Conservation (phyloP, 2,797 vertebrate genomes). For the Anniella stebbinsi region DNA sequence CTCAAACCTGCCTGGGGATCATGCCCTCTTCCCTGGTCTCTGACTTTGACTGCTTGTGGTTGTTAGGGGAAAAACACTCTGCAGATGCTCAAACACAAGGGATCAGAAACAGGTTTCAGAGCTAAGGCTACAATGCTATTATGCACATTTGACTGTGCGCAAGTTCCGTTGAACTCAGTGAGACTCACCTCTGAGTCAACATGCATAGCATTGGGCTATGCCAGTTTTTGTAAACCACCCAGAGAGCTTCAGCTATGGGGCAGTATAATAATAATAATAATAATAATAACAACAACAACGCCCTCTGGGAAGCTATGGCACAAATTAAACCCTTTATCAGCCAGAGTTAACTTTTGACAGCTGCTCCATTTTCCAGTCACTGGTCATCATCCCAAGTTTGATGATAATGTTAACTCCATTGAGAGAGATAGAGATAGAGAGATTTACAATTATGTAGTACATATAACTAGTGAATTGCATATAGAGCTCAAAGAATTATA, state of each 20-base stretch:
- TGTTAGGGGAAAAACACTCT: not conserved
- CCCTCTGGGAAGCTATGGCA: not conserved
- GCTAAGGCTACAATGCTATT: not conserved
- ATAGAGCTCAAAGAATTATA: not conserved
- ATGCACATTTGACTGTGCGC: not conserved
- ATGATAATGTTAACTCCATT: not conserved
- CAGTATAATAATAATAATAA: no score
- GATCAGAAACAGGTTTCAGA: not conserved
- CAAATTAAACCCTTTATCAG: not conserved
- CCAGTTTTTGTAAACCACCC: no score
- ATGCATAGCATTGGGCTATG: not conserved
- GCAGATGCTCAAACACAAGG: not conserved
- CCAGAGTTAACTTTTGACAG: not conserved
- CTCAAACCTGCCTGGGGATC: not conserved
- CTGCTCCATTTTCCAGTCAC: not conserved
- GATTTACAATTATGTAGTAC: no score
- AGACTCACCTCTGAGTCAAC: no score
- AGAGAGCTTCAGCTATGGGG: no score
- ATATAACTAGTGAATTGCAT: not conserved
- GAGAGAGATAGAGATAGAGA: not conserved
- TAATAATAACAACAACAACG: no score
- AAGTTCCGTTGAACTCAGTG: no score
- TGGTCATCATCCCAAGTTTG: not conserved
- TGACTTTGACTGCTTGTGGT: no score
- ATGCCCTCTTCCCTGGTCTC: not conserved